Percentiles rank a stretch among this genome's conserved stretches.
Conservation (phyloP, 2,113 vertebrate species). For the Neodon shergylaensis region DNA sequence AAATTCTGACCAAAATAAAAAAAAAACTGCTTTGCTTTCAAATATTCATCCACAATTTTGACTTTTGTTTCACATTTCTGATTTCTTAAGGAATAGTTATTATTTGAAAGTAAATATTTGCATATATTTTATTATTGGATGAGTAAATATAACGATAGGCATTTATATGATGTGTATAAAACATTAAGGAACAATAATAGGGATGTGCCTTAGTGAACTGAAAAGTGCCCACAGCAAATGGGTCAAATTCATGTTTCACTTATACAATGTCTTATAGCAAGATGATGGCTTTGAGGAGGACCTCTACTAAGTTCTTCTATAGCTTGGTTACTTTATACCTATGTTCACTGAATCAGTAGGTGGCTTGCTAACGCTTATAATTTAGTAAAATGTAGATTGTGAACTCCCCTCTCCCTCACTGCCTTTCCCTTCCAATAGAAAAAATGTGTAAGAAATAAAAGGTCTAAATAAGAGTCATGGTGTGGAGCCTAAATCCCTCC, state of each 20-base stretch:
- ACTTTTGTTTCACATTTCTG: background rate
- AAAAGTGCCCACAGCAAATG: background rate
- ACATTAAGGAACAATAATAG: background rate
- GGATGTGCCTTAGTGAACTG: background rate
- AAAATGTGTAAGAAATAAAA: slow-evolving; percentile 34
- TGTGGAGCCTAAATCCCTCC: fast-evolving
- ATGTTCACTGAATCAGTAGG: slow-evolving; percentile 30
- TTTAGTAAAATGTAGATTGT: slow-evolving; percentile 26
- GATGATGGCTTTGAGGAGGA: background rate
- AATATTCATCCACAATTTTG: background rate
- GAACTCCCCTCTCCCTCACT: background rate
- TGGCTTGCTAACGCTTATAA: background rate
- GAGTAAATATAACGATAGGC: background rate
- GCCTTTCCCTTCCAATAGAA: background rate
- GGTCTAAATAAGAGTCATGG: background rate
- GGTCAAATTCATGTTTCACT: background rate
- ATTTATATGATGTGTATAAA: background rate
- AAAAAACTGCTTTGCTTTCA: background rate
- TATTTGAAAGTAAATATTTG: background rate
- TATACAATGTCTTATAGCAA: background rate
- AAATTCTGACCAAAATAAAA: background rate
- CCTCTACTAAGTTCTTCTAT: background rate
- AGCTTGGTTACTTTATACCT: slow-evolving; percentile 41
- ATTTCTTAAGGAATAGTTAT: background rate
- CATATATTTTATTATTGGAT: background rate